Conservation (phyloP, 2,888 invertebrate species). For the Dryadula phaetusa region DNA sequence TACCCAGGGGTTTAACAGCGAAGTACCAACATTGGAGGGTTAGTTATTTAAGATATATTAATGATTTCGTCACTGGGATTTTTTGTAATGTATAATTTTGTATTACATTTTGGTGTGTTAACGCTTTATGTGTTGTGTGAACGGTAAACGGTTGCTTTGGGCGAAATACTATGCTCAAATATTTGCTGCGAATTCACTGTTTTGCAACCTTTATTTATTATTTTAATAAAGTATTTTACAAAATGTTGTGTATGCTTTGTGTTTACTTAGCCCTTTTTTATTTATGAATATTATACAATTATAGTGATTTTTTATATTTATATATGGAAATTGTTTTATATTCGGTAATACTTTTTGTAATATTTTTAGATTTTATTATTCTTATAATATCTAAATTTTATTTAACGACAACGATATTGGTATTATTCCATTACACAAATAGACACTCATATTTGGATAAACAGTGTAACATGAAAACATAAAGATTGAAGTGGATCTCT, state of each 20-base stretch:
- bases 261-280: no score
- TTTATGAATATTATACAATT: no score
- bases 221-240: constrained; percentile 81
- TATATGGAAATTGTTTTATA: no score
- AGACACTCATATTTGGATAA: no score
- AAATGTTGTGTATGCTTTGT: constrained; percentile 45
- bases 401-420: no score
- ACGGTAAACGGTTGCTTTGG: constrained; percentile 55
- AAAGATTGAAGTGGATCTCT: background rate
- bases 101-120: constrained; percentile 61
- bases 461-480: no score
- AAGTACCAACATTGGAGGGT: background rate
- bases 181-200: constrained; percentile 70
- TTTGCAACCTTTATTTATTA: constrained; percentile 81
- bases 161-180: constrained; percentile 54
- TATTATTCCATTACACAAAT: no score
- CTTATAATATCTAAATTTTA: no score
- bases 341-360: no score
- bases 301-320: no score
- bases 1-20: background rate
- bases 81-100: constrained; percentile 53
- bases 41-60: constrained; percentile 19
- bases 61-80: constrained; percentile 18
- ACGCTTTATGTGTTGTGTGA: constrained; percentile 55
- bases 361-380: no score